Evolutionary conservation across 2,797 vertebrate species (phyloP), one percentile per base, ranked within the genome.

Genomic region (Pitangus sulphuratus): DNA sequence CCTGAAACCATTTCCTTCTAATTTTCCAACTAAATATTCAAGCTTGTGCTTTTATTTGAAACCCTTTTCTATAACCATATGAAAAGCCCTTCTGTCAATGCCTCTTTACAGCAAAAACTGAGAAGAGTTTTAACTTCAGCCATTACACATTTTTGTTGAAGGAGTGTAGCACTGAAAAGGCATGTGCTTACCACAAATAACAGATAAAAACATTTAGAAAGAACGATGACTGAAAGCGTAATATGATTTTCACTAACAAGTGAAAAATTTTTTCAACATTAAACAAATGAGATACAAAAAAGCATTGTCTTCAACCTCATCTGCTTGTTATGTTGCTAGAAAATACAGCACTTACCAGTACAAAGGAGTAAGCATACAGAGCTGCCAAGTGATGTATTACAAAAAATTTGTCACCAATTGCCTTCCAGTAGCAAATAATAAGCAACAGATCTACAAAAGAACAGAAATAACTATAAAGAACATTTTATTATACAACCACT

Each of bases 331-430:
- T 89, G 92, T 97, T 98, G 97, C 93, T 95, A 97, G 75, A 98
- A 98, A 98, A 98, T 95, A 98, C 74, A 94, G 97, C 98, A 99
- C 99, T 99, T 98, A 99, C 99, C 99, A 99, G 98, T 98, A 99
- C 98, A 98, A 99, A 98, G 98, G 98, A 99, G 98, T 99, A 99
- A 98, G 99, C 99, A 98, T 98, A 99, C 96, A 99, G 98, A 35
- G 98, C 98, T 95, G 99, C 97, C 97, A 99, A 98, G 97, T 99
- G 99, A 97, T 99, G 99, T 93, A 99, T 81, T 98, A 99, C 97
- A 98, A 99, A 99, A 98, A 98, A 99, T 97, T 99, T 99, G 98
- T 99, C 99, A 90, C 99, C 99, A 98, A 99, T 99, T 96, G 99
- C 99, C 97, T 98, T 99, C 99, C 99, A 99, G 97, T 99, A 99